A percentile compares a stretch with the other conserved stretches of the same genome.
phyloP scores from a whole-genome alignment of 2,113 vertebrate species.

The Oryzias woworae region DNA sequence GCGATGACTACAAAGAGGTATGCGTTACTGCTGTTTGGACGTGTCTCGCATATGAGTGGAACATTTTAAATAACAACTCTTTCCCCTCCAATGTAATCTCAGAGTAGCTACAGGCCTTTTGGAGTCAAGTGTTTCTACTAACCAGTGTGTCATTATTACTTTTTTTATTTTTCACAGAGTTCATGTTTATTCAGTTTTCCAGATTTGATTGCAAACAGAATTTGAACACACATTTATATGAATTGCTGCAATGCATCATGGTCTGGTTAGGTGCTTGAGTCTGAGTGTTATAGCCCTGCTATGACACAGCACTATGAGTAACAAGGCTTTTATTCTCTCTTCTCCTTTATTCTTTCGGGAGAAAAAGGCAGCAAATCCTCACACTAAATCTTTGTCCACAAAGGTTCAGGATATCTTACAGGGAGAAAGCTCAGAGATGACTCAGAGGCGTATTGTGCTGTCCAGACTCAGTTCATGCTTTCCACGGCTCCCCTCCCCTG shows the following conservation, averaged over 20 bases:
- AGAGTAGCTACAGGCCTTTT: not conserved
- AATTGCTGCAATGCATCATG: slow-evolving; percentile 5
- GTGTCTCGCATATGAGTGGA: not conserved
- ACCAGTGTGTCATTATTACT: no score
- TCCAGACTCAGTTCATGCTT: slow-evolving; percentile 50
- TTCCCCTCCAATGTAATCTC: not conserved
- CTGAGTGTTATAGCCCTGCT: slow-evolving; percentile 26
- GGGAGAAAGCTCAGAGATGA: slow-evolving; percentile 45
- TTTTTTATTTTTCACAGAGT: not conserved
- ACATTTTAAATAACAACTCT: not conserved
- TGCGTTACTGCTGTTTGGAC: slow-evolving; percentile 45
- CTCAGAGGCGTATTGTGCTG: slow-evolving; percentile 52
- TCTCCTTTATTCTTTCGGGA: slow-evolving; percentile 15
- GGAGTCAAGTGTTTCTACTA: no score
- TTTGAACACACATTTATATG: not conserved
- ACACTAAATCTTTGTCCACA: slow-evolving; percentile 22
- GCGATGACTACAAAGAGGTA: slow-evolving; percentile 92
- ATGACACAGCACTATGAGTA: slow-evolving; percentile 41
- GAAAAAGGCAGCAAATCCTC: slow-evolving; percentile 18
- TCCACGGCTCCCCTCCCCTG: slow-evolving; percentile 3
- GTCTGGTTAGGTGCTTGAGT: slow-evolving; percentile 6
- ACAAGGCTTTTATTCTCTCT: slow-evolving; percentile 23
- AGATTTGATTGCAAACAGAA: not conserved
- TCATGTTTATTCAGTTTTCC: not conserved
- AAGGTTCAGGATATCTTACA: slow-evolving; percentile 7